Conservation (phyloP, 2,797 vertebrate genomes). For the Pipistrellus pipistrellus region DNA sequence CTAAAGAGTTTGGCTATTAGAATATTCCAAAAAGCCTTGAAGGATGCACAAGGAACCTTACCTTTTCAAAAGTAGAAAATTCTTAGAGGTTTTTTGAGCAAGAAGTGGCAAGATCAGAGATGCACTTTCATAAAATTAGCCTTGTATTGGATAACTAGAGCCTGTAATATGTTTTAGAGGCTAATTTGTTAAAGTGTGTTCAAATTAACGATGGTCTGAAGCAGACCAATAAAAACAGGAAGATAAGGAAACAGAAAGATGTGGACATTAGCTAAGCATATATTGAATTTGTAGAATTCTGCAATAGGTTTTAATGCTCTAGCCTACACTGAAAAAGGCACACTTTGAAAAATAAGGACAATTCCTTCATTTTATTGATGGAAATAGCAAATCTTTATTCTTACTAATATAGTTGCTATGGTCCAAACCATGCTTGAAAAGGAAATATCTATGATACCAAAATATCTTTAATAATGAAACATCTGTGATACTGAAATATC, state of each 20-base stretch:
- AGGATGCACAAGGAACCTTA: not conserved
- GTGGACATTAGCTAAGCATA: not conserved
- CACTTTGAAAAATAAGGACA: slow-evolving; percentile 66
- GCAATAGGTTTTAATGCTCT: not conserved
- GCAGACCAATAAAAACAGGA: not conserved
- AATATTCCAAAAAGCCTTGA: not conserved
- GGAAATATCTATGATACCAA: slow-evolving; percentile 76
- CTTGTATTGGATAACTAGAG: not conserved
- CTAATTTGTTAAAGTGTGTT: not conserved
- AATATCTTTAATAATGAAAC: slow-evolving; percentile 80
- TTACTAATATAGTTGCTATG: slow-evolving; percentile 57
- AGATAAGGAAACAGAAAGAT: not conserved
- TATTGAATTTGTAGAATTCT: slow-evolving; percentile 17
- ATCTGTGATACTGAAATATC: slow-evolving; percentile 78
- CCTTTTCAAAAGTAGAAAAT: not conserved
- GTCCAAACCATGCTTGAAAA: slow-evolving; percentile 73
- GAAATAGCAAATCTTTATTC: slow-evolving; percentile 60
- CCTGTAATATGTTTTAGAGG: not conserved
- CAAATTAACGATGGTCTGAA: not conserved
- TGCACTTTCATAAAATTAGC: not conserved
- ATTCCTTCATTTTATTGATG: slow-evolving; percentile 41
- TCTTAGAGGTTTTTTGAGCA: not conserved
- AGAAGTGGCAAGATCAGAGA: not conserved
- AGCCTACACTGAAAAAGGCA: slow-evolving; percentile 24
- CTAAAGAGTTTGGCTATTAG: not conserved